Conservation (phyloP, 1,140 invertebrate genomes). For the Lysiphlebus fabarum region DNA sequence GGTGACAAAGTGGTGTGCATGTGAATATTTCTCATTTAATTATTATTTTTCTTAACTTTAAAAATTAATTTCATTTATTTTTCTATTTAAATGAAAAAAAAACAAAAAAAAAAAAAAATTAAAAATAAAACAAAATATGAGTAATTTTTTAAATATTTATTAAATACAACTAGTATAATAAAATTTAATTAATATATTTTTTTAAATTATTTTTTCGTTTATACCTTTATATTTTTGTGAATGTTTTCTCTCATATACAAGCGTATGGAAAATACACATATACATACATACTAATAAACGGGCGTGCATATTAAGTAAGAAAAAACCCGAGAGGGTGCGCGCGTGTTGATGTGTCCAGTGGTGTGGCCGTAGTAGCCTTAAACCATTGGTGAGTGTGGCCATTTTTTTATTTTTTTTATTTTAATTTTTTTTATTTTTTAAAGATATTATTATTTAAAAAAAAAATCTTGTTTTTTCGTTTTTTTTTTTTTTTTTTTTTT, state of each 20-base stretch:
- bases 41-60: too few relatives aligned
- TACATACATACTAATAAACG: slow-evolving; percentile 4
- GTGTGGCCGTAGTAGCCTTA: slow-evolving; percentile 16
- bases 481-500: not conserved
- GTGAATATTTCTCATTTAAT: slow-evolving; percentile 1
- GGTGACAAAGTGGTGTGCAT: not conserved
- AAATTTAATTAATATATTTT: not conserved
- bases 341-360: slow-evolving; percentile 37
- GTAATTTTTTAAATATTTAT: too few relatives aligned
- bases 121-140: too few relatives aligned
- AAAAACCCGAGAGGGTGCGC: slow-evolving; percentile 47
- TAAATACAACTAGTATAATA: too few relatives aligned
- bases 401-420: slow-evolving; percentile 17
- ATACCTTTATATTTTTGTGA: slow-evolving; percentile 8
- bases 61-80: not conserved
- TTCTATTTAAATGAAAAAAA: too few relatives aligned
- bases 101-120: not conserved
- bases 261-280: not conserved
- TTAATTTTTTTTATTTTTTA: not conserved
- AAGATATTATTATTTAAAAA: not conserved
- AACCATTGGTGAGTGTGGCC: slow-evolving; percentile 18
- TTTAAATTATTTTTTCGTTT: not conserved
- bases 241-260: slow-evolving; percentile 1
- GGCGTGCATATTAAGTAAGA: slow-evolving; percentile 20
- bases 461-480: slow-evolving; percentile 4